phyloP scores from a whole-genome alignment of 2,888 invertebrate genomes.

The Polydesmus complanatus region DNA sequence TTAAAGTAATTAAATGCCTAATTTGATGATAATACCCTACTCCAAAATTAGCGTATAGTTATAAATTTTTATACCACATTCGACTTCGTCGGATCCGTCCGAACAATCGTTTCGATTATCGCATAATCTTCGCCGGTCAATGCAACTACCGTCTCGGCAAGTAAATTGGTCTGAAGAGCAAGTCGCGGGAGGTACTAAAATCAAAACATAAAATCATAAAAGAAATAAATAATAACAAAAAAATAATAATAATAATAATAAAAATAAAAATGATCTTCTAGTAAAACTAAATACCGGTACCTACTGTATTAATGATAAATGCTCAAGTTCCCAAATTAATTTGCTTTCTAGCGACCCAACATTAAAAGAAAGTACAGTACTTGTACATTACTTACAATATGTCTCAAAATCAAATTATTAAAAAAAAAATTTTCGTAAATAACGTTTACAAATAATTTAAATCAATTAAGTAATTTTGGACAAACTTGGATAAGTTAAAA shows the following conservation, averaged over 20 bases:
- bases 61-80: conserved; percentile 34
- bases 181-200: background rate
- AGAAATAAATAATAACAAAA: conserved; percentile 3
- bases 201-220: conserved; percentile 1
- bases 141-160: conserved; percentile 46
- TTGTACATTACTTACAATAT: too few species aligned
- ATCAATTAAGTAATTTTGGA: too few species aligned
- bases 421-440: too few species aligned
- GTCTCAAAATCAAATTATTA: too few species aligned
- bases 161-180: conserved; percentile 37
- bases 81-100: conserved; percentile 44
- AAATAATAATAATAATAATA: background rate
- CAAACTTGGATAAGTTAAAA: too few species aligned
- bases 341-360: background rate
- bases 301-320: too few species aligned
- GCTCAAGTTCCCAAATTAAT: background rate
- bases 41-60: conserved; percentile 9
- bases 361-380: too few species aligned
- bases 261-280: too few species aligned
- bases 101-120: conserved; percentile 51
- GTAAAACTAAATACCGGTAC: too few species aligned
- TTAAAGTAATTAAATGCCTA: background rate
- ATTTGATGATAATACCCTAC: conserved; percentile 1
- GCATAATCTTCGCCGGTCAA: conserved; percentile 45
- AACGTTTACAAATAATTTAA: too few species aligned